Percentiles rank a stretch among this genome's conserved stretches.
Conservation (phyloP, 2,888 invertebrate genomes). For the Parascotia fuliginaria region DNA sequence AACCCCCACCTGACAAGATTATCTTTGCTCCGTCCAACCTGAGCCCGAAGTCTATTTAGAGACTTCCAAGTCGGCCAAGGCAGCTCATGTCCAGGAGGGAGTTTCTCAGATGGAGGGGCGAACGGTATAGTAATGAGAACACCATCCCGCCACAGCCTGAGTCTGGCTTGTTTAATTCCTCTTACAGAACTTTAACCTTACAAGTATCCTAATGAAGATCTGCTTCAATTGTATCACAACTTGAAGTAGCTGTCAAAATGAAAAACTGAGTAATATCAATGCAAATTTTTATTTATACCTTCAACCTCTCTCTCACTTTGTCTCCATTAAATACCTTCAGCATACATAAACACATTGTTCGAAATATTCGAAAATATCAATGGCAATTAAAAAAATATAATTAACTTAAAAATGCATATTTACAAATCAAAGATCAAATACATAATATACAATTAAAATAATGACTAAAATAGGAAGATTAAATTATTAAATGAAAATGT, state of each 20-base stretch:
- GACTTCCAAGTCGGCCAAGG: no score
- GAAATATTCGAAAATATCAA: constrained; percentile 75
- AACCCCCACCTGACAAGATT: no score
- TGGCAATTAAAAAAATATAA: constrained; percentile 80
- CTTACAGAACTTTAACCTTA: no score
- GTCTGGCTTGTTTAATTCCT: no score
- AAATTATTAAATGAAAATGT: constrained; percentile 65
- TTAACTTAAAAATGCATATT: constrained; percentile 82
- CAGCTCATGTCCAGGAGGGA: no score
- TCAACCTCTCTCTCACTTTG: constrained; percentile 72
- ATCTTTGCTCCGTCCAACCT: no score
- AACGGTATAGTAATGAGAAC: no score
- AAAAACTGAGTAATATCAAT: constrained; percentile 73
- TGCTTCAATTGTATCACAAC: no score
- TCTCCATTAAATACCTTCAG: constrained; percentile 78
- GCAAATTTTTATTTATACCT: constrained; percentile 79
- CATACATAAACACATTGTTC: constrained; percentile 69
- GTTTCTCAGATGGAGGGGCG: no score
- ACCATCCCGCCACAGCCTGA: no score
- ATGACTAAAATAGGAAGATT: constrained; percentile 77
- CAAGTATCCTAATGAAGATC: no score
- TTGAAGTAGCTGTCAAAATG: constrained; percentile 47
- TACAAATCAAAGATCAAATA: constrained; percentile 82
- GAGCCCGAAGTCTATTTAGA: no score
- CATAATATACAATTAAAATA: constrained; percentile 83